Evolutionary conservation across 2,888 invertebrate species (phyloP).

Genomic region (Merodon equestris): DNA sequence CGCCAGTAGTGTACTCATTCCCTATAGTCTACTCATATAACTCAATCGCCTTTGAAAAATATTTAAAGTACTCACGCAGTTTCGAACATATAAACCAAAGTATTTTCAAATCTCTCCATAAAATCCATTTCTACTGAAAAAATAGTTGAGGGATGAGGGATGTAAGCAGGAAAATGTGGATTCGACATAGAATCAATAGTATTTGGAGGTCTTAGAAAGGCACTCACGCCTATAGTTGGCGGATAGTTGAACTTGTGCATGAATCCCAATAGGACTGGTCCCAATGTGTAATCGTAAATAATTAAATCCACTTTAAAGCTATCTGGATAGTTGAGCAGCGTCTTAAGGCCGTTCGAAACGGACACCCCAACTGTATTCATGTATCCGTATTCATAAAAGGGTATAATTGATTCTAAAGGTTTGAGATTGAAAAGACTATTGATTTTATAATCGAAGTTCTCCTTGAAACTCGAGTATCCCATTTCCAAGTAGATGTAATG

Average conservation of each 20-base stretch:
- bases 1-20: no score
- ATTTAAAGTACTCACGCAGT: constrained; percentile 69
- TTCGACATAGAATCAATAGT: constrained; percentile 71
- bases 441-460: no score
- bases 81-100: constrained; percentile 70
- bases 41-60: no score
- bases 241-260: constrained; percentile 74
- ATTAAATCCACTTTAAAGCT: constrained; percentile 74
- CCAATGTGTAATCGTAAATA: constrained; percentile 74
- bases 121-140: constrained; percentile 71
- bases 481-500: constrained; percentile 72
- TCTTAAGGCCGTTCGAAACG: constrained; percentile 70
- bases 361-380: constrained; percentile 61
- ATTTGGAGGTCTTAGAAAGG: constrained; percentile 70
- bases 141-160: constrained; percentile 69
- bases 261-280: constrained; percentile 74
- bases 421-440: no score
- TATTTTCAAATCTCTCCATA: constrained; percentile 70
- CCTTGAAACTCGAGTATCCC: constrained; percentile 63
- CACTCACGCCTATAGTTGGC: constrained; percentile 73
- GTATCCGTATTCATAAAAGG: constrained; percentile 67
- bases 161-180: constrained; percentile 72
- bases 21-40: no score
- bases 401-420: constrained; percentile 52
- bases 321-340: constrained; percentile 72